Percentiles rank a stretch among this genome's conserved stretches.
phyloP scores from a whole-genome alignment of 2,113 vertebrate species.

The Onychorhynchus coronatus region DNA sequence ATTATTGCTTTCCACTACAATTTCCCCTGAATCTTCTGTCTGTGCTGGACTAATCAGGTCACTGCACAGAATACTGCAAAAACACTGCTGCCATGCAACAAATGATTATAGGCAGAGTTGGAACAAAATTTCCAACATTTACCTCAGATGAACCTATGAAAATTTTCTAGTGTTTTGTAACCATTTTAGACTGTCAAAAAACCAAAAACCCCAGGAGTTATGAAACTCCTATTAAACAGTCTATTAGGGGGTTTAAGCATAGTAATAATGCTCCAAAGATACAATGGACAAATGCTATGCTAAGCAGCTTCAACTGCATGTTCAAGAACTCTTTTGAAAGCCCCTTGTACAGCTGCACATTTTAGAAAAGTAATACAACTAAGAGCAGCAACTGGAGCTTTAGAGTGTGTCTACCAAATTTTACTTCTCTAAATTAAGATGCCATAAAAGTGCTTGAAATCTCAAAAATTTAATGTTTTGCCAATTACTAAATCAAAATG shows the following conservation, averaged over 20 bases:
- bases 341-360: neutral
- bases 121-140: neutral
- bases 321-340: constrained; percentile 11
- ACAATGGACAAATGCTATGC: neutral
- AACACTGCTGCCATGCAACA: neutral
- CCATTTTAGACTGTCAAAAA: neutral
- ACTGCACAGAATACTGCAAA: neutral
- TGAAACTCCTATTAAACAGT: neutral
- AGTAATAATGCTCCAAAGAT: neutral
- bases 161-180: neutral
- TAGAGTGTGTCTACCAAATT: neutral
- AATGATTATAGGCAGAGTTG: neutral
- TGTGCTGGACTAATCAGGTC: neutral
- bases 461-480: constrained; percentile 23
- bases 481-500: constrained; percentile 26
- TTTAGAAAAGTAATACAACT: neutral
- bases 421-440: constrained; percentile 17
- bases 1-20: neutral
- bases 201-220: neutral
- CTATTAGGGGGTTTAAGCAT: fast-evolving
- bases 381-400: neutral
- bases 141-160: neutral
- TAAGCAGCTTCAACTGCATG: neutral
- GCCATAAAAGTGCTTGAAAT: neutral
- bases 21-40: neutral